These are phyloP conservation scores for Lemur catta DNA, from an alignment of 2,797 vertebrate genomes.

Conservation along the genomic window DNA sequence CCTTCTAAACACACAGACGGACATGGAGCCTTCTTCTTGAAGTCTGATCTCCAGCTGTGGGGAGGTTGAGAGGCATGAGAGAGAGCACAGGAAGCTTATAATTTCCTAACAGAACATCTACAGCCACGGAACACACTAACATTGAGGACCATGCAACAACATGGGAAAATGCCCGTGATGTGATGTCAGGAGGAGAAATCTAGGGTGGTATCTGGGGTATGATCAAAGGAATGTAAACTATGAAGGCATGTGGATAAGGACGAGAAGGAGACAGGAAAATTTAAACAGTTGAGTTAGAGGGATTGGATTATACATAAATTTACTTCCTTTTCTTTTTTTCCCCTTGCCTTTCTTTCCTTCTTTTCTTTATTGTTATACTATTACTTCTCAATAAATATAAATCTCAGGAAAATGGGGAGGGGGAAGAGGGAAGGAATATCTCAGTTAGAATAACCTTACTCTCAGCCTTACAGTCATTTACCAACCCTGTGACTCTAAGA, in stretches of 20 bases:
- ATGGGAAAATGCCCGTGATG: not conserved
- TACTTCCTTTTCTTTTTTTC: not conserved
- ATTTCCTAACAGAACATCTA: not conserved
- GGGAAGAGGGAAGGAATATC: not conserved
- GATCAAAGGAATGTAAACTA: not conserved
- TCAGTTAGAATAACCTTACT: not conserved
- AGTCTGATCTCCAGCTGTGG: not conserved
- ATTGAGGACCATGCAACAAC: not conserved
- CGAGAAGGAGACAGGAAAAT: not conserved
- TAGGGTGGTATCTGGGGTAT: not conserved
- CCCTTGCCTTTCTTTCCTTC: not conserved
- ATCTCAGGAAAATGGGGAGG: not conserved
- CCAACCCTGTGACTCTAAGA: not conserved
- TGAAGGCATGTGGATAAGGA: not conserved
- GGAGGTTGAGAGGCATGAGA: not conserved
- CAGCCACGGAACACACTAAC: not conserved
- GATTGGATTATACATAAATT: not conserved
- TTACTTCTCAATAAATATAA: conserved; percentile 20
- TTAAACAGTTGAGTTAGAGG: not conserved
- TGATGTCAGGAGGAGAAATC: not conserved
- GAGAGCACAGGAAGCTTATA: not conserved
- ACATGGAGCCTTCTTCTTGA: not conserved
- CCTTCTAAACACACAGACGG: conserved; percentile 12
- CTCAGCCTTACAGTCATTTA: not conserved
- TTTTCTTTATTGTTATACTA: not conserved